These are phyloP conservation scores for Rugalucina vietnamica DNA, from an alignment of 2,888 invertebrate species.

Conservation along the genomic window DNA sequence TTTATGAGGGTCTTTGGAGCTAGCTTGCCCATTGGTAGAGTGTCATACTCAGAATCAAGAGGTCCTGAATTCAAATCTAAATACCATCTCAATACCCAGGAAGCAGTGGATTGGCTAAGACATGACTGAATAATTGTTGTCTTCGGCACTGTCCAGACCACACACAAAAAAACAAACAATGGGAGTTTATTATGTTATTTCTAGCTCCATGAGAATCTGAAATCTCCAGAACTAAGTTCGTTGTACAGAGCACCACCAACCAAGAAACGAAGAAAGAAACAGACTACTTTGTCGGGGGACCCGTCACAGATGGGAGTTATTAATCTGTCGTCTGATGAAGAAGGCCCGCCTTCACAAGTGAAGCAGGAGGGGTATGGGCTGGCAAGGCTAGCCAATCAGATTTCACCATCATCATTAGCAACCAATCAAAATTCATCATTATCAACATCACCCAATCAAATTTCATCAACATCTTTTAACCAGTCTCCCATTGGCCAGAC, in stretches of 20 bases:
- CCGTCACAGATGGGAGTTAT: background rate
- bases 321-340: background rate
- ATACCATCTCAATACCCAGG: too few species aligned
- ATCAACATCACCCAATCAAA: background rate
- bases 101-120: too few species aligned
- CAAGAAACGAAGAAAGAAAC: conserved; percentile 24
- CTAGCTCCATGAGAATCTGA: background rate
- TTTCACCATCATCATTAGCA: background rate
- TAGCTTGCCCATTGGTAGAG: too few species aligned
- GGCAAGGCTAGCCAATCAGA: background rate
- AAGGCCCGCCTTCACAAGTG: background rate
- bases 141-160: too few species aligned
- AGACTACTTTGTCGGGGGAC: background rate
- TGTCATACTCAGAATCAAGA: too few species aligned
- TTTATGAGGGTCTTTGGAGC: too few species aligned
- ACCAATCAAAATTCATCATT: background rate
- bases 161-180: too few species aligned
- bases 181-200: background rate
- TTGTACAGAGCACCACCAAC: background rate
- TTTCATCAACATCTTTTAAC: background rate
- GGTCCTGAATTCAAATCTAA: too few species aligned
- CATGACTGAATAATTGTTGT: too few species aligned
- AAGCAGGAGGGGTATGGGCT: too few species aligned
- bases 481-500: background rate
- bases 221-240: background rate